Evolutionary conservation across 2,888 invertebrate species (phyloP).

Genomic region (Dromius quadrimaculatus): DNA sequence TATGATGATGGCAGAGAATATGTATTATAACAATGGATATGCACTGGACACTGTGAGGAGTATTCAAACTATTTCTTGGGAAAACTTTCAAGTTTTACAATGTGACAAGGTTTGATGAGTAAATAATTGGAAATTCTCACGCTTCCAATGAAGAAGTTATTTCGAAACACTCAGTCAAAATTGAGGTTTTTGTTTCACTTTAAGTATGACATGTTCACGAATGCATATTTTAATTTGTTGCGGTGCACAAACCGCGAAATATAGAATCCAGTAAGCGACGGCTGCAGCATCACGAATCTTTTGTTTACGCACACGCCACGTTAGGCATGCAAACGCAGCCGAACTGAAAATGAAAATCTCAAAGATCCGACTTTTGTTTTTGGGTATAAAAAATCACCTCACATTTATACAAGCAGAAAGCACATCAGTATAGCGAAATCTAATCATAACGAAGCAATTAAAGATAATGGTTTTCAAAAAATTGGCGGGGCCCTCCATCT

Average conservation of each 20-base stretch:
- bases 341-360: slow-evolving; percentile 9
- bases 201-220: slow-evolving; percentile 25
- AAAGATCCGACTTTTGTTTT: slow-evolving; percentile 7
- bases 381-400: neutral
- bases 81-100: neutral
- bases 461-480: too few relatives aligned
- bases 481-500: too few relatives aligned
- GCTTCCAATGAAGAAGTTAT: neutral
- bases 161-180: neutral
- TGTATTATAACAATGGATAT: slow-evolving; percentile 2
- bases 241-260: slow-evolving; percentile 10
- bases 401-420: too few relatives aligned
- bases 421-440: too few relatives aligned
- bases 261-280: slow-evolving; percentile 13
- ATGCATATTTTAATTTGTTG: slow-evolving; percentile 41
- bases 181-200: neutral
- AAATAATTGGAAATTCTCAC: neutral
- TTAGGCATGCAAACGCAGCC: slow-evolving; percentile 10
- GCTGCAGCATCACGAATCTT: slow-evolving; percentile 3
- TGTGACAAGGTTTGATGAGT: slow-evolving; percentile 1
- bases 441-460: too few relatives aligned
- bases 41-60: slow-evolving; percentile 9
- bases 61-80: neutral
- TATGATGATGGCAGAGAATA: neutral
- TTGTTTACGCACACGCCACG: slow-evolving; percentile 13